Conservation (phyloP, 2,888 invertebrate species). For the Camptogramma bilineatum region DNA sequence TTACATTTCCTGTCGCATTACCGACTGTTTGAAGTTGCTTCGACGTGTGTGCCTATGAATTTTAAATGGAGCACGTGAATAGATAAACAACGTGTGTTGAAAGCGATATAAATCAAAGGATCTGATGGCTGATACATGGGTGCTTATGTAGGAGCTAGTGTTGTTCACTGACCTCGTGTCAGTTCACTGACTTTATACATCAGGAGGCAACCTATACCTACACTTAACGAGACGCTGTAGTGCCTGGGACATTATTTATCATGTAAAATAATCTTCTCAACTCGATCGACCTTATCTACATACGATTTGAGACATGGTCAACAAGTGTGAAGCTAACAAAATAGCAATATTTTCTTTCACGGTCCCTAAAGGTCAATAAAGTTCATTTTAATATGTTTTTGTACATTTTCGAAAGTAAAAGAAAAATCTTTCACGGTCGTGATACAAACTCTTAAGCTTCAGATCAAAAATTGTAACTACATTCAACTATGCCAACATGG, state of each 20-base stretch:
- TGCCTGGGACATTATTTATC: not conserved
- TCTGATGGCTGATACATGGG: conserved; percentile 10
- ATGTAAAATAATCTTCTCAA: no score
- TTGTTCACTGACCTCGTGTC: not conserved
- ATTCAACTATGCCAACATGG: no score
- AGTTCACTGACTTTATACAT: not conserved
- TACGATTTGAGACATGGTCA: no score
- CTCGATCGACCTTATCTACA: no score
- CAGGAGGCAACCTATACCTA: not conserved
- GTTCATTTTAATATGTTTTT: no score
- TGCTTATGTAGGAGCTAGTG: not conserved
- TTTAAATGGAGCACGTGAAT: conserved; percentile 32
- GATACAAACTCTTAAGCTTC: no score
- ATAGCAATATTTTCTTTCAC: no score
- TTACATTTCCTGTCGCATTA: conserved; percentile 64
- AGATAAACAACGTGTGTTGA: conserved; percentile 22
- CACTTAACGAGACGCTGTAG: not conserved
- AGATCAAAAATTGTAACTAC: no score
- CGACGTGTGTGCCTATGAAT: conserved; percentile 35
- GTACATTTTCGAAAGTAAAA: no score
- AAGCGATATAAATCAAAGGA: conserved; percentile 29
- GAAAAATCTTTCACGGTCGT: no score
- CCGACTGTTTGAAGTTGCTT: conserved; percentile 54
- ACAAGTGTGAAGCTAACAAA: no score
- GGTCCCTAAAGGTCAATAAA: no score